Conservation (phyloP, 1,140 invertebrate species). For the Solenopsis fugax region DNA sequence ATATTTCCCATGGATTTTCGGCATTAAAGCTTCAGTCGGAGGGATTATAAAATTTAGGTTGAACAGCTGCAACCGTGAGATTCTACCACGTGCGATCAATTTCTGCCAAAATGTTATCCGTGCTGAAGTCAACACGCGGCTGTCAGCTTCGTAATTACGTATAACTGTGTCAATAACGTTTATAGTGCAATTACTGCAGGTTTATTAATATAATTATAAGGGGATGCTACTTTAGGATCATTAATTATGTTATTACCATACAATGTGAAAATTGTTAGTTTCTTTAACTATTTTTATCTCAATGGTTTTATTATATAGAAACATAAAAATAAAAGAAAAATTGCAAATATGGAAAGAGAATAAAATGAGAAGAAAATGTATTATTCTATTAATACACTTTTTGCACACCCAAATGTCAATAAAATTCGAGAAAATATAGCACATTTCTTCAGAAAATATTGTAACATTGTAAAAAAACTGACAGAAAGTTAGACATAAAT, state of each 20-base stretch:
- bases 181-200: neutral
- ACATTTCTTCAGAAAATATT: neutral
- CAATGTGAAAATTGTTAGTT: neutral
- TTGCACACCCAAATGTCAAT: neutral
- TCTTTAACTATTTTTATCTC: neutral
- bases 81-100: constrained; percentile 28
- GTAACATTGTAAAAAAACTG: neutral
- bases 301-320: neutral
- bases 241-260: neutral
- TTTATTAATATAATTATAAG: constrained; percentile 11
- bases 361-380: neutral
- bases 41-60: constrained; percentile 35
- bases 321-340: neutral
- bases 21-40: constrained; percentile 4
- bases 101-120: constrained; percentile 1
- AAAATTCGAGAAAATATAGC: neutral
- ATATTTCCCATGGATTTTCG: constrained; percentile 42
- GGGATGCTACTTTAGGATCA: neutral
- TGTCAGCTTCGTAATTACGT: constrained; percentile 1
- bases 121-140: neutral
- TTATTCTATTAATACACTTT: neutral
- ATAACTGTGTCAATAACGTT: neutral
- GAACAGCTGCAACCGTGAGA: constrained; percentile 12
- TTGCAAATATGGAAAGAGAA: neutral
- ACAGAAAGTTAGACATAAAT: neutral